Evolutionary conservation across 2,113 vertebrate genomes (phyloP), one percentile per base, ranked within the genome.

Genomic region (Lagopus leucura): DNA sequence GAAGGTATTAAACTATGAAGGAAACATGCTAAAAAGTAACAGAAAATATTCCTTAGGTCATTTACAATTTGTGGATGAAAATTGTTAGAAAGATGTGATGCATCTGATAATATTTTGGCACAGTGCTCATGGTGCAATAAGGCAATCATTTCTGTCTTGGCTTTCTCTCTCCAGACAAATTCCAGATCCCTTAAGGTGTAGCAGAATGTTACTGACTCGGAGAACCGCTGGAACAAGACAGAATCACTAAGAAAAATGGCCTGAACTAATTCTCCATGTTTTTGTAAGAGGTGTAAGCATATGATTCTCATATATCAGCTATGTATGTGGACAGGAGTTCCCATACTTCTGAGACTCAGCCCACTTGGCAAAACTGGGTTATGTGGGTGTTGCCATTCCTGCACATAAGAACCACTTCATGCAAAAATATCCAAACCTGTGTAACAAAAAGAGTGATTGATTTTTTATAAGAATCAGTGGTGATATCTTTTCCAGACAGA

Each of bases 401-500:
- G 15, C 28, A 55, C 36, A 65, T 70, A 81, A 67, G 72, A 94
- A 70, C 9, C 2, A 48, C 74, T 71, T 66, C 7, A 38, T 43
- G 19, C n/a, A 11, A 54, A 78, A 84, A 80, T 81, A 73, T 70
- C 40, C 32, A 70, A 72, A 73, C 72, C 8, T 32, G 25, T 38
- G 63, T 85, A 77, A 85, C 60, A 58, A n/a, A n/a, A 52, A 78
- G 22, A 72, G 2, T 13, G 36, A 20, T 75, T 87, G 34, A 63
- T 73, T 76, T 76, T 80, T 88, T 45, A 8, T 38, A 85, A 65
- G 58, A 60, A 75, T 21, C 21, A 54, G 0, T 12, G 11, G 18
- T 45, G 38, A 75, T 43, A 61, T 21, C 18, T 93, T 93, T 94
- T 89, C 86, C 79, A 94, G 63, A 84, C 27, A 90, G 43, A 52